Evolutionary conservation across 2,797 vertebrate species (phyloP).

Genomic region (Hephaestus fuliginosus): DNA sequence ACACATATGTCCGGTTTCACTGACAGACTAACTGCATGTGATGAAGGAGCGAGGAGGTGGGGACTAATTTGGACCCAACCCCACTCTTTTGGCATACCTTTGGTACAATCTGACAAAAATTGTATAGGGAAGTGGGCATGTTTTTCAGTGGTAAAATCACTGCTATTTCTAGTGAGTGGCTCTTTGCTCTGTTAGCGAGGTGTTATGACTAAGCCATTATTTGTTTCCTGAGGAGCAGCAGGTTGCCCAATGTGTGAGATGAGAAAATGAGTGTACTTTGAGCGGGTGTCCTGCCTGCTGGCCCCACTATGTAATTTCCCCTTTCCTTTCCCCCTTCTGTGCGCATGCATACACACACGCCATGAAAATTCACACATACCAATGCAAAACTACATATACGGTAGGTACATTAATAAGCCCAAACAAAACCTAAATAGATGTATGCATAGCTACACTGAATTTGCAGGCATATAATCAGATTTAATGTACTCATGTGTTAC

Average conservation of each 20-base stretch:
- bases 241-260: conserved; percentile 80
- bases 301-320: conserved; percentile 64
- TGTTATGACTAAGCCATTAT: conserved; percentile 82
- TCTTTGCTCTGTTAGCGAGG: conserved; percentile 75
- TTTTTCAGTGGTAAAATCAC: conserved; percentile 67
- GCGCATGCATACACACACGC: neutral
- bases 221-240: conserved; percentile 83
- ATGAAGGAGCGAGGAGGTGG: conserved; percentile 40
- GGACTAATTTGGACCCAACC: conserved; percentile 58
- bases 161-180: conserved; percentile 78
- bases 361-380: conserved; percentile 27
- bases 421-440: conserved; percentile 30
- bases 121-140: conserved; percentile 62
- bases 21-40: conserved; percentile 24
- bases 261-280: conserved; percentile 79
- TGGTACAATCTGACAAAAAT: conserved; percentile 66
- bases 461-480: conserved; percentile 27
- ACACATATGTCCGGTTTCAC: conserved; percentile 11
- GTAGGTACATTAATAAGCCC: conserved; percentile 24
- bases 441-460: conserved; percentile 11
- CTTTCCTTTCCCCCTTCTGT: conserved; percentile 17
- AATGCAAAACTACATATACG: conserved; percentile 39
- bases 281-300: conserved; percentile 71
- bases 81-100: conserved; percentile 58
- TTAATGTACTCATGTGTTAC: conserved; percentile 15